Conservation (phyloP, 2,888 invertebrate species). For the Invenusta paracnida region DNA sequence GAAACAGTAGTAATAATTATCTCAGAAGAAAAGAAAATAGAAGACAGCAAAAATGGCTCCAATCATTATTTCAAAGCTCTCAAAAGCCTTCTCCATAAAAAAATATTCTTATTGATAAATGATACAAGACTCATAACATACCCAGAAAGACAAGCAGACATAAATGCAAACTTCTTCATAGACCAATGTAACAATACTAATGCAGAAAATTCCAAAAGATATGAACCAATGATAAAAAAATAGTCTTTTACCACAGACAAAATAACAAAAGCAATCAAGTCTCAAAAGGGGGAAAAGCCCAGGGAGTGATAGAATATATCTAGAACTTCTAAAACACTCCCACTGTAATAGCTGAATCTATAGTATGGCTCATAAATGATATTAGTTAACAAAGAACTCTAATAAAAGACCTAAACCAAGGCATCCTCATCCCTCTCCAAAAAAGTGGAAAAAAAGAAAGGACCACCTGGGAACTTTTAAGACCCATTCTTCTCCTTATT, state of each 20-base stretch:
- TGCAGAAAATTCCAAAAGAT: neutral
- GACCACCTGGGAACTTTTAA: constrained; percentile 7
- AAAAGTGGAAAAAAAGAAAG: neutral
- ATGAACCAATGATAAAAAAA: neutral
- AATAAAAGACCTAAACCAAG: constrained; percentile 2
- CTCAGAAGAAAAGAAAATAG: too few relatives aligned
- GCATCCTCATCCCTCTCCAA: constrained; percentile 13
- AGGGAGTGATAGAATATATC: constrained; percentile 1
- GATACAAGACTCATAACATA: too few relatives aligned
- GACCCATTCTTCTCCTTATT: constrained; percentile 11
- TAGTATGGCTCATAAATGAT: neutral
- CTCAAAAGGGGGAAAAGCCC: constrained; percentile 5
- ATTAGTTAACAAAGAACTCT: neutral
- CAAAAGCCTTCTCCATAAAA: too few relatives aligned
- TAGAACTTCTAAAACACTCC: constrained; percentile 17
- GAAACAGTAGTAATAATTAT: too few relatives aligned
- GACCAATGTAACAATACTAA: neutral
- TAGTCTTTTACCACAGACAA: neutral
- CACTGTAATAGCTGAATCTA: constrained; percentile 2
- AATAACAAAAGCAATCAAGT: constrained; percentile 9
- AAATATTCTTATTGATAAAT: too few relatives aligned
- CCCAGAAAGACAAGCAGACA: constrained; percentile 20
- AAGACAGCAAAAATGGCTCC: too few relatives aligned
- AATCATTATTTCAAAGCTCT: too few relatives aligned
- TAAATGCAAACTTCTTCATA: constrained; percentile 3